phyloP scores from a whole-genome alignment of 30 jellyfish, hydroid and myxozoan species.

The Clytia hemisphaerica region DNA sequence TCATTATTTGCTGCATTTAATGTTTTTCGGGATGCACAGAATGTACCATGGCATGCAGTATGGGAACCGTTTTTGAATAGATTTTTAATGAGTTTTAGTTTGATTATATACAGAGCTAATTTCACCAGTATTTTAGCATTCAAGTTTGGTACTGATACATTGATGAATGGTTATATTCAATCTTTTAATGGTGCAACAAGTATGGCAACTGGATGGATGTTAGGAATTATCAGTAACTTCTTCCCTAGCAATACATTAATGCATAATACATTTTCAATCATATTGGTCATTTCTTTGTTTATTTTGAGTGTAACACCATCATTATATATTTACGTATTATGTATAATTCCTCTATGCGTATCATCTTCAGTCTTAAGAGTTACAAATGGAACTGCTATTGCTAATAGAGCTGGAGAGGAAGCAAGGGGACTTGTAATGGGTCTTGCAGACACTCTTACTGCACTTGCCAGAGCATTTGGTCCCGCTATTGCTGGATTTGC shows the following conservation, averaged over 20 bases:
- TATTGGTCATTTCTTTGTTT: slow-evolving; percentile 45
- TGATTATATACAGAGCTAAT: slow-evolving; percentile 74
- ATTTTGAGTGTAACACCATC: slow-evolving; percentile 62
- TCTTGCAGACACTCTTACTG: slow-evolving; percentile 66
- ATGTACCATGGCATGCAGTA: slow-evolving; percentile 67
- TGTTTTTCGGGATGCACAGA: slow-evolving; percentile 35
- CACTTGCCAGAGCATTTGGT: slow-evolving; percentile 80
- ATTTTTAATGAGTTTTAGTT: slow-evolving; percentile 59
- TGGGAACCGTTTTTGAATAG: slow-evolving; percentile 70
- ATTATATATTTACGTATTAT: slow-evolving; percentile 31
- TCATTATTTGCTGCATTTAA: neutral
- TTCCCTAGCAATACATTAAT: slow-evolving; percentile 36
- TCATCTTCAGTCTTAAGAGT: slow-evolving; percentile 87
- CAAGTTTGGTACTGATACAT: slow-evolving; percentile 69
- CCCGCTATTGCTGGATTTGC: slow-evolving; percentile 89
- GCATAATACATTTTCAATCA: slow-evolving; percentile 61
- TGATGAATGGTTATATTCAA: slow-evolving; percentile 64
- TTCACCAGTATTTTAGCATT: slow-evolving; percentile 57
- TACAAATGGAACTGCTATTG: slow-evolving; percentile 59
- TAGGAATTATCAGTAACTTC: slow-evolving; percentile 46
- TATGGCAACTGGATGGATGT: slow-evolving; percentile 58
- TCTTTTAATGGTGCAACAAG: slow-evolving; percentile 76
- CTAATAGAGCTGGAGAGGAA: slow-evolving; percentile 54
- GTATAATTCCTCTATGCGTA: slow-evolving; percentile 65
- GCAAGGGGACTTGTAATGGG: slow-evolving; percentile 84